Evolutionary conservation across 2,113 vertebrate species (phyloP).

Genomic region (Microtus pennsylvanicus): DNA sequence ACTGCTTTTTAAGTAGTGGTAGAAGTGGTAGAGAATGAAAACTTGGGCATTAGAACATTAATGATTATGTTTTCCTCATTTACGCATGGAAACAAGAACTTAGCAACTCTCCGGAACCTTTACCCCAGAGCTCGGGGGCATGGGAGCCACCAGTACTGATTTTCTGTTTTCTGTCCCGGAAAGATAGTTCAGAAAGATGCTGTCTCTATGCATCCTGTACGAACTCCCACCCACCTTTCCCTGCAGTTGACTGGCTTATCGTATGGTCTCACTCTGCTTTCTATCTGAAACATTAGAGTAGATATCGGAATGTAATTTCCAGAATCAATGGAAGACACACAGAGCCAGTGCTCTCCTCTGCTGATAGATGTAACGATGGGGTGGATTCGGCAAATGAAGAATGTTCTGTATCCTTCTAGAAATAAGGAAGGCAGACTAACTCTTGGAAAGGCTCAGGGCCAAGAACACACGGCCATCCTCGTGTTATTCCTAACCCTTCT

Average conservation of each 20-base stretch:
- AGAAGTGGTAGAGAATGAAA: neutral
- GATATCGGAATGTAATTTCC: neutral
- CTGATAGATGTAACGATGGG: neutral
- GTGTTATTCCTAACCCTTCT: neutral
- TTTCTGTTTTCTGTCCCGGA: accelerated
- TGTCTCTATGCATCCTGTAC: neutral
- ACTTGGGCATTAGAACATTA: neutral
- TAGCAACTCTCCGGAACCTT: neutral
- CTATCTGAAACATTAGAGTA: neutral
- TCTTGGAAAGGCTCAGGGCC: neutral
- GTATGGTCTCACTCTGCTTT: neutral
- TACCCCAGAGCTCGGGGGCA: neutral
- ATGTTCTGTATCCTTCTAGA: neutral
- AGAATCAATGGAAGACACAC: neutral
- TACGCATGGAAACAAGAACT: neutral
- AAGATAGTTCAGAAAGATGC: neutral
- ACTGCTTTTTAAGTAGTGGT: neutral
- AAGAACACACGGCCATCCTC: neutral
- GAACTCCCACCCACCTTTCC: neutral
- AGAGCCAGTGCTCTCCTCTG: neutral
- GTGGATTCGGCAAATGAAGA: neutral
- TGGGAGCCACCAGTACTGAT: no score
- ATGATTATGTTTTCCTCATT: neutral
- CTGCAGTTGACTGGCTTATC: neutral
- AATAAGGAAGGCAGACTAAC: neutral